Percentiles rank a stretch among this genome's conserved stretches.
phyloP scores from a whole-genome alignment of 2,888 invertebrate species.

The Xanthia togata region DNA sequence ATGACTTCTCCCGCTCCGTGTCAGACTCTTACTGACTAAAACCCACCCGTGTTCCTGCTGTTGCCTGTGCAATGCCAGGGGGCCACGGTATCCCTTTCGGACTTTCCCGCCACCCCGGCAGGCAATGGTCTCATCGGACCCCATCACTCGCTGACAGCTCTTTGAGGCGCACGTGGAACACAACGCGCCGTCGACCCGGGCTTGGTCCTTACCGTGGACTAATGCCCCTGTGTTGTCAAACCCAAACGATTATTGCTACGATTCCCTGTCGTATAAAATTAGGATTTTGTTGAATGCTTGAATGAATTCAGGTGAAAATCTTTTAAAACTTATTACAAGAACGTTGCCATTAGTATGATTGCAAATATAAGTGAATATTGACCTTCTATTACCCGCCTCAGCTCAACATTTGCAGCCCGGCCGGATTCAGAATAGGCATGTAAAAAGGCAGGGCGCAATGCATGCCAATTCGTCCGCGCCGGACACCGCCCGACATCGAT shows the following conservation, averaged over 20 bases:
- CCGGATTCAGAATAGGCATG: constrained; percentile 82
- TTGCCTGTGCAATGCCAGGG: too few species aligned
- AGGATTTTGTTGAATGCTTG: background rate
- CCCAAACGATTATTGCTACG: too few species aligned
- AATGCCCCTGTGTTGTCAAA: background rate
- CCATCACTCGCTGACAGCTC: too few species aligned
- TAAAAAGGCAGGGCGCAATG: constrained; percentile 87
- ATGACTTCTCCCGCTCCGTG: too few species aligned
- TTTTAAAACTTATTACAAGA: background rate
- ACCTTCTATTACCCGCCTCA: constrained; percentile 49
- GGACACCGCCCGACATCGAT: constrained; percentile 77
- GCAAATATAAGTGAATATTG: constrained; percentile 1
- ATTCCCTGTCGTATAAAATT: background rate
- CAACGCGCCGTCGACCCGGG: too few species aligned
- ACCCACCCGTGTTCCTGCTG: too few species aligned
- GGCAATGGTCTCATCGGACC: too few species aligned
- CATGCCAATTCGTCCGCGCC: constrained; percentile 86
- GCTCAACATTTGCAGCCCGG: constrained; percentile 59
- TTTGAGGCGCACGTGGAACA: too few species aligned
- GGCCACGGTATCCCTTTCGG: too few species aligned
- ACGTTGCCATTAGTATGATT: background rate
- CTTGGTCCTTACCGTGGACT: too few species aligned
- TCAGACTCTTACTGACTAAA: too few species aligned
- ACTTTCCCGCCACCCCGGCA: too few species aligned
- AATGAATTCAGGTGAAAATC: background rate